Evolutionary conservation across 2,888 invertebrate species (phyloP).

Genomic region (Psylliodes chrysocephalus): DNA sequence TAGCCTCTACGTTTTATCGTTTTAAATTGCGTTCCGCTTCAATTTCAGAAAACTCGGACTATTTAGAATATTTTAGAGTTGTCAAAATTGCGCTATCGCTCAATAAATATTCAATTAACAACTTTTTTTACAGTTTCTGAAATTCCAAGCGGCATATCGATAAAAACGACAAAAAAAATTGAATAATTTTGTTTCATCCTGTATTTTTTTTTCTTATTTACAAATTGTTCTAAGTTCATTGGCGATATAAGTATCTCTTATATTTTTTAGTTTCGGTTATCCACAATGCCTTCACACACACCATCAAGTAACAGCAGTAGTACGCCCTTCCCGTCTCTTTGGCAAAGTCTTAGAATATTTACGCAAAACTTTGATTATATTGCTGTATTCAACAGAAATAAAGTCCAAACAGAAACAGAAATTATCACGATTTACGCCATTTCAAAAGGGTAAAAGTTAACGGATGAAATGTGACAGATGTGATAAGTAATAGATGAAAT

Average conservation of each 20-base stretch:
- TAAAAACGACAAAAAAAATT: background rate
- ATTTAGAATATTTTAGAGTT: too few relatives aligned
- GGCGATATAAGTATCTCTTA: constrained; percentile 35
- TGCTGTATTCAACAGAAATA: constrained; percentile 40
- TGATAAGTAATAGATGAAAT: background rate
- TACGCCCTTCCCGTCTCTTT: constrained; percentile 43
- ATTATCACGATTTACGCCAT: too few relatives aligned
- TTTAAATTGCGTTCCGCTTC: constrained; percentile 33
- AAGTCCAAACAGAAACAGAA: constrained; percentile 19
- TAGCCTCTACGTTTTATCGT: constrained; percentile 36
- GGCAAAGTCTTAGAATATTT: constrained; percentile 47
- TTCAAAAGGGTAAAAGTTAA: background rate
- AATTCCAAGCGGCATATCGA: background rate
- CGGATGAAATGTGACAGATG: background rate
- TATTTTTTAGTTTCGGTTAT: too few relatives aligned
- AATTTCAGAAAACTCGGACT: too few relatives aligned
- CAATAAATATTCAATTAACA: too few relatives aligned
- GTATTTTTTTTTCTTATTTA: constrained; percentile 52
- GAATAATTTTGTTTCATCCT: background rate
- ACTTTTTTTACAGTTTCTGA: background rate
- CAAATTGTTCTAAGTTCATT: constrained; percentile 55
- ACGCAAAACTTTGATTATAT: constrained; percentile 45
- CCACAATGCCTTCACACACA: constrained; percentile 27
- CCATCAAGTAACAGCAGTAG: too few relatives aligned
- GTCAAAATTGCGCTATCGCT: too few relatives aligned